A percentile compares a stretch with the other conserved stretches of the same genome.
Evolutionary conservation across 2,797 vertebrate species (phyloP).

Genomic region (Myotis pilosus): DNA sequence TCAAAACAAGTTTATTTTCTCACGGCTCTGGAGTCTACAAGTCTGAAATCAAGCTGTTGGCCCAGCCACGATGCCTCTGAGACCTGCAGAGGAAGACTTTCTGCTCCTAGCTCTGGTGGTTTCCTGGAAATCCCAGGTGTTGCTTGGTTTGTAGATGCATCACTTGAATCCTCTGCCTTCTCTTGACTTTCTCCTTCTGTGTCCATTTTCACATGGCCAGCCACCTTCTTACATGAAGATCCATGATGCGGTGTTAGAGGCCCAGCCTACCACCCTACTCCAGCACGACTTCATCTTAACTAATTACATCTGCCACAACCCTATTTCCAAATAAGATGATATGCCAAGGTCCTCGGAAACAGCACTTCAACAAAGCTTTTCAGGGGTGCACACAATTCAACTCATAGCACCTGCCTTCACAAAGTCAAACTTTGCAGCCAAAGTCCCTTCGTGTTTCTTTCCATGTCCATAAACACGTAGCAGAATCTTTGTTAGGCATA

Average conservation of each 20-base stretch:
- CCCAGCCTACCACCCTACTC: neutral
- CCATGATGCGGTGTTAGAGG: neutral
- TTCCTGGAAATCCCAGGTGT: neutral
- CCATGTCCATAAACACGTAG: neutral
- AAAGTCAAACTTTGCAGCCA: neutral
- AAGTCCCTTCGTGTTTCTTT: neutral
- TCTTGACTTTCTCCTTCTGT: neutral
- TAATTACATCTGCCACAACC: neutral
- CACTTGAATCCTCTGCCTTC: neutral
- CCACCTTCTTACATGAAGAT: neutral
- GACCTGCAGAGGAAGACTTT: neutral
- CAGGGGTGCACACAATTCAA: neutral
- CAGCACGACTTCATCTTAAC: neutral
- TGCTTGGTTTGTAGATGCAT: neutral
- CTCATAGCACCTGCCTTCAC: neutral
- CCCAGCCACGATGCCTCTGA: neutral
- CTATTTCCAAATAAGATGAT: neutral
- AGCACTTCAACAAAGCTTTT: neutral
- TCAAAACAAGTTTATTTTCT: neutral
- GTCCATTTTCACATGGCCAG: neutral
- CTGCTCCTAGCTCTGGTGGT: neutral
- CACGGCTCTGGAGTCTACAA: neutral
- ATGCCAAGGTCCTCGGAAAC: neutral
- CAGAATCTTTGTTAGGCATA: neutral
- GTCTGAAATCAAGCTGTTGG: neutral